Evolutionary conservation across 2,797 vertebrate species (phyloP), one percentile per base, ranked within the genome.

Genomic region (Balearica regulorum): DNA sequence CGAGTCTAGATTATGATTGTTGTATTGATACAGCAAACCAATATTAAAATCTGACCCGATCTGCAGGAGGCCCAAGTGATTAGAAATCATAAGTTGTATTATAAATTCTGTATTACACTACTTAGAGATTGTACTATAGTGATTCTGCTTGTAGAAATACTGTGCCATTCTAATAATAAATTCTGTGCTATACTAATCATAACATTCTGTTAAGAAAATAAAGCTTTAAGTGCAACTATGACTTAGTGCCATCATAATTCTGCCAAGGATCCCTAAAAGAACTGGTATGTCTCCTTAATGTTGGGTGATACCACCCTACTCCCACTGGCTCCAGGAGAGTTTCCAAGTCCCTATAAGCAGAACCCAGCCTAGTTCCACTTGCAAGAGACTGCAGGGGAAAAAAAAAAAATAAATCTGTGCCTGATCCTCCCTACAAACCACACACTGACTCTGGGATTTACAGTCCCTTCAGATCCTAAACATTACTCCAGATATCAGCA

Each of bases 401-500:
- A 19, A 20, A 22, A 31, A 26, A 24, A 17, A 13, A 16, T 28
- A 25, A 39, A 33, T 48, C 53, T 58, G 49, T 81, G 69, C 76
- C 80, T 89, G 58, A 79, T 69, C 51, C 73, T 91, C 75, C 78
- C 82, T 41, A 70, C 66, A 87, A 92, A 65, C 66, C 83, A 79
- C 70, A 82, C 80, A 78, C 6, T 33, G 64, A 70, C 71, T 85
- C 39, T 14, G 35, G 62, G 90, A 93, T 94, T 89, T 80, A 84
- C 31, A 85, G 76, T 77, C 68, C 75, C 84, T 87, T 93, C 87
- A 70, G 82, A 87, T 83, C 79, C 76, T 70, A 83, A 85, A 64
- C 44, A 28, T 89, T 73, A 62, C 86, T 75, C 91, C 73, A 85
- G 81, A 83, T 76, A 94, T n/a, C 89, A 84, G 89, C 84, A 85